Percentiles rank a stretch among this genome's conserved stretches.
Evolutionary conservation across 2,888 invertebrate genomes (phyloP).

Genomic region (Conus canariensis): DNA sequence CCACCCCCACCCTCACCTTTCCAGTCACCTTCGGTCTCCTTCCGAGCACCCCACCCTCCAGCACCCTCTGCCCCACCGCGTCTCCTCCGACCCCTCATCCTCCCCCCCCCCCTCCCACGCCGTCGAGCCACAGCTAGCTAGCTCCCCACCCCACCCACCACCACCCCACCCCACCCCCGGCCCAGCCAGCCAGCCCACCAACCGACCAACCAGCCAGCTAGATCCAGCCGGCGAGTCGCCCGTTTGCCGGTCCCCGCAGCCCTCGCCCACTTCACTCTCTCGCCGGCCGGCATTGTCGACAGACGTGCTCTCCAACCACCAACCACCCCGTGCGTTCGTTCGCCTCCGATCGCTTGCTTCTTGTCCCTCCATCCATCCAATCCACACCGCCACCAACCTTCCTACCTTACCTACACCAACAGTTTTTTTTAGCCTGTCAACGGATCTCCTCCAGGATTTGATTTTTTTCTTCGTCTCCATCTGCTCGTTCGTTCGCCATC

Average conservation of each 20-base stretch:
- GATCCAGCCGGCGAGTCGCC: no score
- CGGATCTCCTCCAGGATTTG: background rate
- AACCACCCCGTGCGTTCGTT: background rate
- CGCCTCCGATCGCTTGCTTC: no score
- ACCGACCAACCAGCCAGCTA: no score
- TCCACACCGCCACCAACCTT: background rate
- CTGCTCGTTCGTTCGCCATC: no score
- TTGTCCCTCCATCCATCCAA: background rate
- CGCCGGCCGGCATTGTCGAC: constrained; percentile 14
- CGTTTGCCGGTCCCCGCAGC: no score
- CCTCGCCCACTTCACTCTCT: background rate
- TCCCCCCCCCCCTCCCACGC: background rate
- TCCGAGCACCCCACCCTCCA: constrained; percentile 16
- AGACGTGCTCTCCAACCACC: background rate
- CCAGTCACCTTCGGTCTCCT: background rate
- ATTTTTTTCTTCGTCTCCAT: background rate
- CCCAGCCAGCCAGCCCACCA: background rate
- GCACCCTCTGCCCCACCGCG: background rate
- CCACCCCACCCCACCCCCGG: background rate
- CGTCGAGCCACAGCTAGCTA: background rate
- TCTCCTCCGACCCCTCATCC: background rate
- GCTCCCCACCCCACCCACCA: background rate
- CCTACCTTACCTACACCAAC: background rate
- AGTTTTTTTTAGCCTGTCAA: background rate
- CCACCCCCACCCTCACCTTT: background rate